phyloP scores from a whole-genome alignment of 2,888 invertebrate genomes.

The Eupeodes luniger region DNA sequence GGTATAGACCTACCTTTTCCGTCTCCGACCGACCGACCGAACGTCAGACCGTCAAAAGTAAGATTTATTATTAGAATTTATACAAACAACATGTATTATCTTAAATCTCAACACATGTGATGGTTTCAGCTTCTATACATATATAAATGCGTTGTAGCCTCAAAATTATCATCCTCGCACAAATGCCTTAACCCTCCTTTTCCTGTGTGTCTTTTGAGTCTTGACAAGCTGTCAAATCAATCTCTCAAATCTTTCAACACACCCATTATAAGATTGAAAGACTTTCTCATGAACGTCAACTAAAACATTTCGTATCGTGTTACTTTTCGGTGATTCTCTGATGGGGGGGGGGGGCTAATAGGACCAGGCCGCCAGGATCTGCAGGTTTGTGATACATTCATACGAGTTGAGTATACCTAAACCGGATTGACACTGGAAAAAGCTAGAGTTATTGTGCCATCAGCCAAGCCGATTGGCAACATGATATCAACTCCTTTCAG shows the following conservation, averaged over 20 bases:
- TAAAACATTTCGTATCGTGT: conserved; percentile 65
- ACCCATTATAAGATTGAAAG: conserved; percentile 56
- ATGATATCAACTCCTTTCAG: conserved; percentile 44
- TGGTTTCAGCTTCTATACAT: conserved; percentile 27
- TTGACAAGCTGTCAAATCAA: conserved; percentile 75
- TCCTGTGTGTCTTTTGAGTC: not conserved
- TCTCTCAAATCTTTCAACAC: conserved; percentile 46
- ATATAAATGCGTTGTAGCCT: conserved; percentile 12
- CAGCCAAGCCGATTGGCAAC: conserved; percentile 15
- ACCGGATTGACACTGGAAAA: conserved; percentile 46
- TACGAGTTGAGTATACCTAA: not conserved
- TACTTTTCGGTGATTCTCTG: conserved; percentile 29
- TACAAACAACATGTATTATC: conserved; percentile 38
- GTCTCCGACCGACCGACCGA: no score
- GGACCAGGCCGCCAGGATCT: not conserved
- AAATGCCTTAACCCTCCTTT: not conserved
- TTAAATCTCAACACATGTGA: conserved; percentile 55
- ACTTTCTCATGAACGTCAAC: conserved; percentile 70
- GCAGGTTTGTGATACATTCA: not conserved
- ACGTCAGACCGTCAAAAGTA: conserved; percentile 33
- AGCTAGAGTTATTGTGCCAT: conserved; percentile 12
- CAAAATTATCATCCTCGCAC: conserved; percentile 54
- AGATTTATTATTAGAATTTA: conserved; percentile 72
- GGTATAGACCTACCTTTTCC: no score
- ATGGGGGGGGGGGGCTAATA: no score